These are phyloP conservation scores for Euphydryas editha DNA, from an alignment of 2,888 invertebrate species.

Conservation along the genomic window DNA sequence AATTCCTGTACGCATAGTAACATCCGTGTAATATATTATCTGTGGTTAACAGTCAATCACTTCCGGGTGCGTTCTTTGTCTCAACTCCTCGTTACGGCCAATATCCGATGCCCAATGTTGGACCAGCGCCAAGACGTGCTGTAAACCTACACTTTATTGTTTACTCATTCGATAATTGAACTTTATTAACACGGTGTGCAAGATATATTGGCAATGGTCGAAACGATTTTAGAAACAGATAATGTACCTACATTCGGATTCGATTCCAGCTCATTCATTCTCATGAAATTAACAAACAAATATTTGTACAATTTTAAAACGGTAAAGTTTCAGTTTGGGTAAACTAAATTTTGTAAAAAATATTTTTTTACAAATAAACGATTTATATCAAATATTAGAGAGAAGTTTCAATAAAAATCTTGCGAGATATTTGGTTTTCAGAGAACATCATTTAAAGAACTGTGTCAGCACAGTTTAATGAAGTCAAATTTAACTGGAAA, in stretches of 20 bases:
- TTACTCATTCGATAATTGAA: conserved; percentile 7
- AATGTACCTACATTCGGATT: neutral
- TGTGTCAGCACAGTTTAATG: no score
- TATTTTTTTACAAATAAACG: no score
- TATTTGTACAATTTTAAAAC: no score
- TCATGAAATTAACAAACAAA: no score
- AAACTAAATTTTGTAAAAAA: neutral
- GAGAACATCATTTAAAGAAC: no score
- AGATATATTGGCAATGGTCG: neutral
- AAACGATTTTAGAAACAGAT: neutral
- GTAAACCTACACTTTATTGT: conserved; percentile 2
- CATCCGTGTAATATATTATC: no score
- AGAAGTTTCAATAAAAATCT: no score
- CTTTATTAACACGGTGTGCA: neutral
- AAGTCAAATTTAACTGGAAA: no score
- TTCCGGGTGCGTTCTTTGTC: conserved; percentile 13
- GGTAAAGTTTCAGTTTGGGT: neutral
- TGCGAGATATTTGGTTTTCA: no score
- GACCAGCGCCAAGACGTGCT: conserved; percentile 7
- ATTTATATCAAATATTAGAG: no score
- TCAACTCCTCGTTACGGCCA: neutral
- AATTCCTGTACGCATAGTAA: neutral
- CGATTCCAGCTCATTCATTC: no score
- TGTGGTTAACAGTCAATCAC: conserved; percentile 4
- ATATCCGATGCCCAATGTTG: conserved; percentile 4